phyloP scores from a whole-genome alignment of 2,113 vertebrate species.

The Alligator sinensis region DNA sequence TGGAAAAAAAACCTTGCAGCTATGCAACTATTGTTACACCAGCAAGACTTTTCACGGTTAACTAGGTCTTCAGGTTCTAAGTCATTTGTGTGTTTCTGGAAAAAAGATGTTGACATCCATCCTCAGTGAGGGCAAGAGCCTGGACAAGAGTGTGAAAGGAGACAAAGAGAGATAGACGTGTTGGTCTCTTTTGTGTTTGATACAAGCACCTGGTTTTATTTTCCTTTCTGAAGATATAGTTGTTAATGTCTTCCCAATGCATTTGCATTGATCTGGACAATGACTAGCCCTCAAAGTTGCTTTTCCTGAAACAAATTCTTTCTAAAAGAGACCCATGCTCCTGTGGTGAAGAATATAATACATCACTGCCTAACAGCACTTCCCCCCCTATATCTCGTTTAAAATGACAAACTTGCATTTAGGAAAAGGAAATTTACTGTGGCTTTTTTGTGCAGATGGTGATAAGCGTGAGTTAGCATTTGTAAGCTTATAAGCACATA shows the following conservation, averaged over 20 bases:
- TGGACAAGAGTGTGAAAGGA: background rate
- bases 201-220: conserved; percentile 13
- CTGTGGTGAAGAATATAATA: background rate
- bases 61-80: background rate
- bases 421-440: conserved; percentile 67
- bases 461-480: conserved; percentile 69
- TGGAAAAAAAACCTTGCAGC: background rate
- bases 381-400: conserved; percentile 6
- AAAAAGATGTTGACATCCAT: background rate
- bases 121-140: background rate
- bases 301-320: conserved; percentile 30
- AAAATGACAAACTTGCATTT: conserved; percentile 45
- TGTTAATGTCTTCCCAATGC: background rate
- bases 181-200: background rate
- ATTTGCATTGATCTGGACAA: background rate
- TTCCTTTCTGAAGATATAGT: conserved; percentile 4
- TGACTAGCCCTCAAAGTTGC: background rate
- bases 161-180: background rate
- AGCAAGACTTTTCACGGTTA: background rate
- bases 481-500: conserved; percentile 67
- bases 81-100: background rate
- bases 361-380: background rate
- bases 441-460: conserved; percentile 63
- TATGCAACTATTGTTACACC: background rate
- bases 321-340: background rate